Base-by-base conservation (phyloP, 2,797 vertebrate species). In the Danionella dracula region DNA sequence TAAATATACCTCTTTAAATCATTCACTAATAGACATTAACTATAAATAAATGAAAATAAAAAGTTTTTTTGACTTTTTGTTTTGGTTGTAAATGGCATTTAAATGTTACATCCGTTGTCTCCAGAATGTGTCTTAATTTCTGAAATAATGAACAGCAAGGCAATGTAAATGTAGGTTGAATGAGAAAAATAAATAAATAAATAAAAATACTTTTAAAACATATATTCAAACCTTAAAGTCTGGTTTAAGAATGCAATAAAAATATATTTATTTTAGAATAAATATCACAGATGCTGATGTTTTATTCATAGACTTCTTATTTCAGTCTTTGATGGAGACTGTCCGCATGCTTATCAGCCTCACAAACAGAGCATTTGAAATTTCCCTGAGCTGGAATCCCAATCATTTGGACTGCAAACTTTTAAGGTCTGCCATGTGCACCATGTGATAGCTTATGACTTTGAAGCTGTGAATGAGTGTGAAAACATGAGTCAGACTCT, bases 391-490 rank as follows among this genome's bases (percentile, higher is more conserved):
- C 38, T 17, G 16, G 66, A 80, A 85, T 84, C 76, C 75, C 77
- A 81, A 70, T 57, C 53, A 17, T 27, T 45, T 38, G 59, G 72
- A 74, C 72, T 76, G 68, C 76, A 68, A 69, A 70, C 60, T 72
- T 73, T 44, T 42, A 44, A 68, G 68, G 66, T 84, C 73, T 71
- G 78, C 74, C 72, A 59, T 59, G 61, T 73, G 34, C 19, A 54
- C 49, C 66, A 13, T 71, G 71, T 73, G 79, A 82, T 80, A 79
- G 79, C 66, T 61, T 71, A 37, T 23, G 75, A 77, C 84, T 87
- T 84, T 83, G 84, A 87, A 83, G 82, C 79, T 40, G 68, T 76
- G 76, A 86, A 82, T 83, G 79, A 83, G 76, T 79, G 81, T 77
- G 75, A 78, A 78, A 68, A 55, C 71, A 75, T 59, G 57, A 82